Evolutionary conservation across 2,797 vertebrate species (phyloP).

Genomic region (Sebastes paucispinis): DNA sequence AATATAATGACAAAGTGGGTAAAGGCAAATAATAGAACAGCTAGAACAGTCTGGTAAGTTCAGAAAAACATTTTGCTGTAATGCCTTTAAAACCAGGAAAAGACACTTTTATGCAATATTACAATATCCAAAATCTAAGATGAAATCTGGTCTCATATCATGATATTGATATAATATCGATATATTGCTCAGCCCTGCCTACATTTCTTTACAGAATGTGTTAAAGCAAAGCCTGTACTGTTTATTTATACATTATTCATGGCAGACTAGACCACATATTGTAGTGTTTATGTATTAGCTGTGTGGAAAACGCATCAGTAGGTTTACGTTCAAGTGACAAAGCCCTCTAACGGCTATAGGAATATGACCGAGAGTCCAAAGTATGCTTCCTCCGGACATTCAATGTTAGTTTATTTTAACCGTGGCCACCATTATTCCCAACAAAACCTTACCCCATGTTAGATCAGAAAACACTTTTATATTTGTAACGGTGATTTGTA

Average conservation of each 20-base stretch:
- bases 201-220: background rate
- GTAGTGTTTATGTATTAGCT: background rate
- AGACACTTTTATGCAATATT: too few relatives aligned
- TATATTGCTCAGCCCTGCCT: too few relatives aligned
- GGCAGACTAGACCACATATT: background rate
- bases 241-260: background rate
- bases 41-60: too few relatives aligned
- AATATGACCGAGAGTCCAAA: background rate
- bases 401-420: background rate
- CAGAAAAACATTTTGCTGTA: too few relatives aligned
- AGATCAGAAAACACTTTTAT: too few relatives aligned
- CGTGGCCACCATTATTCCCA: background rate
- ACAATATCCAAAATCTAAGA: too few relatives aligned
- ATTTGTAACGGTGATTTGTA: too few relatives aligned
- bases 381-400: accelerated
- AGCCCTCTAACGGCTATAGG: background rate
- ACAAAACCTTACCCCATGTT: too few relatives aligned
- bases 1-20: too few relatives aligned
- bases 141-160: too few relatives aligned
- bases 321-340: background rate
- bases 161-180: accelerated
- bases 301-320: background rate
- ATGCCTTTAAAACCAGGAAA: too few relatives aligned
- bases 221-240: background rate
- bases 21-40: too few relatives aligned